Evolutionary conservation across 2,113 vertebrate species (phyloP).

Genomic region (Aptenodytes patagonicus): DNA sequence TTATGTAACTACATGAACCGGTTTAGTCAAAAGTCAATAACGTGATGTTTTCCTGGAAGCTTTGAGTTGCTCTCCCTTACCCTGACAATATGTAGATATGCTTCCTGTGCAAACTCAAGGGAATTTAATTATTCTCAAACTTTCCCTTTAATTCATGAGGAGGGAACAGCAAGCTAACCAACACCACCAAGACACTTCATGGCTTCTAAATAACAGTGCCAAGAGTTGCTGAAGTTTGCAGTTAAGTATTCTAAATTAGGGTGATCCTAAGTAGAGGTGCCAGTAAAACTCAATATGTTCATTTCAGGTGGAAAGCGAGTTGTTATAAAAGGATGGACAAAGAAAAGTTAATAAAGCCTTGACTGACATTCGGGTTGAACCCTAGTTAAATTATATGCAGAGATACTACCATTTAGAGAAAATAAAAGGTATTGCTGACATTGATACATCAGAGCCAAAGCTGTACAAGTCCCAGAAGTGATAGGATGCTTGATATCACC

Average conservation of each 20-base stretch:
- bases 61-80: neutral
- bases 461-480: neutral
- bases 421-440: neutral
- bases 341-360: neutral
- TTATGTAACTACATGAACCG: fast-evolving
- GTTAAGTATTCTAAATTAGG: neutral
- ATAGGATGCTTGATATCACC: neutral
- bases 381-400: neutral
- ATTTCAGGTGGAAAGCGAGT: neutral
- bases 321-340: neutral
- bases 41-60: neutral
- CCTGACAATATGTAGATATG: neutral
- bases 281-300: neutral
- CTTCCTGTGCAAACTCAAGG: neutral
- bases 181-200: neutral
- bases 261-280: neutral
- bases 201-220: neutral
- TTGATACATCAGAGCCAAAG: neutral
- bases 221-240: neutral
- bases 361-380: neutral
- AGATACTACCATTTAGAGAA: neutral
- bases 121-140: neutral
- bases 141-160: neutral
- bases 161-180: neutral
- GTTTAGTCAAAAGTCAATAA: neutral